Evolutionary conservation across 2,797 vertebrate species (phyloP), one percentile per base, ranked within the genome.

Genomic region (Gymnodraco acuticeps): DNA sequence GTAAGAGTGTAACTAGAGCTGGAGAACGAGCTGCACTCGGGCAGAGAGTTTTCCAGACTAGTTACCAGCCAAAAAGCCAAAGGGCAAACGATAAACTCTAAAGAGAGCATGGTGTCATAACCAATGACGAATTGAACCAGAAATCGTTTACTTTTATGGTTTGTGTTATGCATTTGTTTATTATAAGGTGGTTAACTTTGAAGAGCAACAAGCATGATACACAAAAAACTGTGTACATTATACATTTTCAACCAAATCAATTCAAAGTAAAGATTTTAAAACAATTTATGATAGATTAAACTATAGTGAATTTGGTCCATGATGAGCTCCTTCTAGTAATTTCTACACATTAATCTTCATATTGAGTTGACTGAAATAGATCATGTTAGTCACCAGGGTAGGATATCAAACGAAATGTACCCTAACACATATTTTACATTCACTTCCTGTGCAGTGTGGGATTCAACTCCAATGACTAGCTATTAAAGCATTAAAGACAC

Each of bases 341-440:
- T 5, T 27, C 27, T 27, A 27, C 27, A 27, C 27, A 62, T 47
- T 10, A 16, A 19, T 13, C 3, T 27, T 52, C 10, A 16, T 41
- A 51, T 51, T 14, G 5, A 45, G 11, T 43, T 38, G 27, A 48
- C 59, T 61, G 27, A 60, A 65, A 53, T 19, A 31, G 46, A 43
- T 54, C 55, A 3, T 4, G 38, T 13, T 38, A 14, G 31, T 64
- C 76, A 48, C 52, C 54, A 59, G 51, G 12, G 65, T 3, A 59
- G 9, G 3, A 64, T 33, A 12, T 10, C n/a, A 50, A 45, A 20
- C 19, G 2, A 10, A 43, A 38, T 38, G 33, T 38, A 38, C 33
- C 47, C 23, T 16, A 52, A 15, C 1, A 15, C 10, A 14, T 27
- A 31, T 45, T 38, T 13, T 17, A 14, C 45, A 15, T 61, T 56